These are phyloP conservation scores for Acipenser transmontanus DNA, from an alignment of 2,797 vertebrate species.

Conservation along the genomic window DNA sequence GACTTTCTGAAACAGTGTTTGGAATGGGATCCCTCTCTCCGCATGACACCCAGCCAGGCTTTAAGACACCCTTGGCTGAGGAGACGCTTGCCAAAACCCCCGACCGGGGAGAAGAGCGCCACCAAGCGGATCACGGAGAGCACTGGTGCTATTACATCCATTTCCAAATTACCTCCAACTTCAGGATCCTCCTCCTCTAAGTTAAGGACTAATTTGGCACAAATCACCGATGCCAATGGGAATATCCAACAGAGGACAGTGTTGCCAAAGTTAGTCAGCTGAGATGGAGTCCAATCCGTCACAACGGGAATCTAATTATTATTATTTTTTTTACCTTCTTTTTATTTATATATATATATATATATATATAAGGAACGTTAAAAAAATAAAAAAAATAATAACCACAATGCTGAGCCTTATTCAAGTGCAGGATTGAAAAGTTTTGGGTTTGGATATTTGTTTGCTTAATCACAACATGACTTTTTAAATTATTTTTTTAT, in stretches of 20 bases:
- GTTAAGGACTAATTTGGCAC: constrained; percentile 91
- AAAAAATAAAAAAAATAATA: constrained; percentile 18
- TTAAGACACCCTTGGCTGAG: constrained; percentile 90
- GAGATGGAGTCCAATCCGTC: constrained; percentile 43
- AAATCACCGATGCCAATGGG: constrained; percentile 95
- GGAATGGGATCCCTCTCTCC: constrained; percentile 87
- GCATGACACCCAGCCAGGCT: constrained; percentile 92
- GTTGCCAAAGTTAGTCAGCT: constrained; percentile 97
- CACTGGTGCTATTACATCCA: constrained; percentile 82
- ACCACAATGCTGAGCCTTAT: constrained; percentile 63
- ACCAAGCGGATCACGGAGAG: constrained; percentile 77
- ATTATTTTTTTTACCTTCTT: no score
- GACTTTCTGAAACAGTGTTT: constrained; percentile 98
- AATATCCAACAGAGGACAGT: constrained; percentile 97
- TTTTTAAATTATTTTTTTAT: constrained; percentile 68
- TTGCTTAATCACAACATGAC: constrained; percentile 64
- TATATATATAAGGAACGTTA: not conserved
- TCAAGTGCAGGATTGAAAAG: constrained; percentile 52
- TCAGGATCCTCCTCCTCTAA: constrained; percentile 84
- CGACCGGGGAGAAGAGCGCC: constrained; percentile 53
- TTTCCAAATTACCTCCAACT: constrained; percentile 90
- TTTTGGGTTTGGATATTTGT: constrained; percentile 57
- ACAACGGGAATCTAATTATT: no score
- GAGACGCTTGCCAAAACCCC: constrained; percentile 90
- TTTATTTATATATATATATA: no score